A percentile compares a stretch with the other conserved stretches of the same genome.
Evolutionary conservation across 1,140 invertebrate species (phyloP).

Genomic region (Latrodectus geometricus): DNA sequence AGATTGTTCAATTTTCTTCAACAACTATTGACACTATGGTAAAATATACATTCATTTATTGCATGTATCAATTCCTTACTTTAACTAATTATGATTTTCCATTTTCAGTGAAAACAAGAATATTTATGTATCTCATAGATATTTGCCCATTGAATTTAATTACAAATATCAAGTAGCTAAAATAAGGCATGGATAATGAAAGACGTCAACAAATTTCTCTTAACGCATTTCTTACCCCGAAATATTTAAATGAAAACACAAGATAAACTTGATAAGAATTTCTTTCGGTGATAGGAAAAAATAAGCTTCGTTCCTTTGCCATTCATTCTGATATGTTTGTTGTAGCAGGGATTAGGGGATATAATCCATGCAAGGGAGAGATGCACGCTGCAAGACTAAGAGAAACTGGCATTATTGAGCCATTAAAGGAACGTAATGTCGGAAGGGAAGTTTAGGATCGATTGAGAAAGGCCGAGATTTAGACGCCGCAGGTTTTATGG

Average conservation of each 20-base stretch:
- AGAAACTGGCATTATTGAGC: constrained; percentile 54
- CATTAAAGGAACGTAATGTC: constrained; percentile 45
- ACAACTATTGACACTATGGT: too few relatives aligned
- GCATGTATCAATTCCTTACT: too few relatives aligned
- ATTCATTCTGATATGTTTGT: constrained; percentile 58
- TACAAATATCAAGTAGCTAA: too few relatives aligned
- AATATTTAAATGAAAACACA: background rate
- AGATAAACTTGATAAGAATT: constrained; percentile 1
- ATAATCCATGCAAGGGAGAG: constrained; percentile 46
- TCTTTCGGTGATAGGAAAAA: background rate
- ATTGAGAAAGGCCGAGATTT: constrained; percentile 34
- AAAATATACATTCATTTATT: too few relatives aligned
- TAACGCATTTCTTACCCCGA: background rate
- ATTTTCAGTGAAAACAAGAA: too few relatives aligned
- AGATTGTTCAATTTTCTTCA: too few relatives aligned
- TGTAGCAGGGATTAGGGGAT: constrained; percentile 50
- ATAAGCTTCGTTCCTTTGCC: constrained; percentile 4
- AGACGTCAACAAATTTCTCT: too few relatives aligned
- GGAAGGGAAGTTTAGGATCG: constrained; percentile 30
- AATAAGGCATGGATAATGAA: too few relatives aligned
- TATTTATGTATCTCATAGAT: too few relatives aligned
- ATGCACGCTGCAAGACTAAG: background rate
- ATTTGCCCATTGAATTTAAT: too few relatives aligned
- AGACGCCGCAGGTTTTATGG: constrained; percentile 57
- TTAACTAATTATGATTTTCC: too few relatives aligned